Evolutionary conservation across 1,140 invertebrate species (phyloP), one percentile per base, ranked within the genome.

Genomic region (Phymastichus coffea): DNA sequence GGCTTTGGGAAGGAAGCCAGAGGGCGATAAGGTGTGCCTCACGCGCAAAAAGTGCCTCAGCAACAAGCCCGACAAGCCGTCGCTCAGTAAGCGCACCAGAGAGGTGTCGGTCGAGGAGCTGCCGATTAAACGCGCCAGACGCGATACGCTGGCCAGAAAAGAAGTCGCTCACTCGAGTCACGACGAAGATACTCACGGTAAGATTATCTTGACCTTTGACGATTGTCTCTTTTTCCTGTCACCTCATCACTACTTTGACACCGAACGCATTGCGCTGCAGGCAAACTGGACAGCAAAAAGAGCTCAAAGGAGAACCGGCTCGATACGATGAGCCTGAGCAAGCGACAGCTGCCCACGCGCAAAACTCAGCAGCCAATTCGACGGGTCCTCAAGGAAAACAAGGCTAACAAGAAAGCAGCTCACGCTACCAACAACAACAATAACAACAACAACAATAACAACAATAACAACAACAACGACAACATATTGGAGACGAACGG

Each of bases 361-460:
- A 61, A 55, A 17, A 46, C 23, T 14, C 51, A 61, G 22, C 57
- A 53, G 26, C 51, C 51, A n/a, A 12, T 20, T 10, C 66, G 76
- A 26, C 67, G 77, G 20, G 67, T 79, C 22, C 57, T 79, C 1
- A 80, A 80, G 12, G 78, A 80, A 61, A 80, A 78, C 17, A 80
- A 80, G 40, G 70, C 65, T 38, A 77, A 71, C 33, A 79, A 77
- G 30, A 80, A 78, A 22, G 46, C 49, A 10, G 26, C 54, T 12
- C 28, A 33, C 6, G 12, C 28, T 7, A 33, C 28, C 12, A 48
- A 22, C 7, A 48, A 23, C 2, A 55, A 15, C 19, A 40, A 19
- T 3, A n/a, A 12, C n/a, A 22, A 7, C 3, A 8, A 40, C 3
- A 56, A 51, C 12, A 10, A 30, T 23, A 41, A 17, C 23, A 43